These are phyloP conservation scores for Phenacoccus solenopsis DNA, from an alignment of 1,140 invertebrate genomes.

Conservation along the genomic window DNA sequence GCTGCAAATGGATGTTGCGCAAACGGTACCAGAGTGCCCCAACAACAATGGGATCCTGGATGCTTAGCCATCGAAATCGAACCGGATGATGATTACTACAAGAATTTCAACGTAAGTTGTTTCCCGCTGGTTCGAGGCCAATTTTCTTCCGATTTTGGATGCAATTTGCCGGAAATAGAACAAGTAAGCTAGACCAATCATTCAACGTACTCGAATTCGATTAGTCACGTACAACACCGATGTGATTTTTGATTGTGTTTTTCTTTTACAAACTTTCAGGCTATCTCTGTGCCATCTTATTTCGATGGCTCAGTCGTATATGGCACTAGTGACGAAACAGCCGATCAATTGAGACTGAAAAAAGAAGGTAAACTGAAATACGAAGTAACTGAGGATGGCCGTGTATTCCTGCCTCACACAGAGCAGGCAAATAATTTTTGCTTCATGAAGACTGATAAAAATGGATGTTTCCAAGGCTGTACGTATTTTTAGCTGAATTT, in stretches of 20 bases:
- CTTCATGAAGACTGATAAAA: slow-evolving; percentile 12
- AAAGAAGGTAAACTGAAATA: slow-evolving; percentile 43
- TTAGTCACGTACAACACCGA: no score
- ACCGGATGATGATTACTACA: slow-evolving; percentile 54
- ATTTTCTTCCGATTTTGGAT: slow-evolving; percentile 24
- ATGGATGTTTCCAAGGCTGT: slow-evolving; percentile 25
- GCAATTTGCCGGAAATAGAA: slow-evolving; percentile 15
- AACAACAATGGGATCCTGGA: slow-evolving; percentile 37
- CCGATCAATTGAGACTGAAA: slow-evolving; percentile 39
- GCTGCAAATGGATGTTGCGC: neutral
- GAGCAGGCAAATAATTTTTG: slow-evolving; percentile 17
- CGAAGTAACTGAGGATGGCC: slow-evolving; percentile 21
- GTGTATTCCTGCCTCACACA: slow-evolving; percentile 20
- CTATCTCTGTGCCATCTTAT: slow-evolving; percentile 55
- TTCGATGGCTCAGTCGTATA: slow-evolving; percentile 60
- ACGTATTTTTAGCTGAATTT: neutral
- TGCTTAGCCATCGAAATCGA: slow-evolving; percentile 49
- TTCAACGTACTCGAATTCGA: no score
- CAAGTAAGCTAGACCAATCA: no score
- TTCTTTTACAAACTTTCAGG: slow-evolving; percentile 36
- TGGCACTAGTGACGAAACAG: slow-evolving; percentile 46
- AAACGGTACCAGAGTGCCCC: slow-evolving; percentile 24
- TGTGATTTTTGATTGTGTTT: no score
- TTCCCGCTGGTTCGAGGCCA: slow-evolving; percentile 60
- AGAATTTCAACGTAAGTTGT: slow-evolving; percentile 53